Base-by-base conservation (phyloP, 2,113 vertebrate genomes). In the Psittacula cyanocephala region DNA sequence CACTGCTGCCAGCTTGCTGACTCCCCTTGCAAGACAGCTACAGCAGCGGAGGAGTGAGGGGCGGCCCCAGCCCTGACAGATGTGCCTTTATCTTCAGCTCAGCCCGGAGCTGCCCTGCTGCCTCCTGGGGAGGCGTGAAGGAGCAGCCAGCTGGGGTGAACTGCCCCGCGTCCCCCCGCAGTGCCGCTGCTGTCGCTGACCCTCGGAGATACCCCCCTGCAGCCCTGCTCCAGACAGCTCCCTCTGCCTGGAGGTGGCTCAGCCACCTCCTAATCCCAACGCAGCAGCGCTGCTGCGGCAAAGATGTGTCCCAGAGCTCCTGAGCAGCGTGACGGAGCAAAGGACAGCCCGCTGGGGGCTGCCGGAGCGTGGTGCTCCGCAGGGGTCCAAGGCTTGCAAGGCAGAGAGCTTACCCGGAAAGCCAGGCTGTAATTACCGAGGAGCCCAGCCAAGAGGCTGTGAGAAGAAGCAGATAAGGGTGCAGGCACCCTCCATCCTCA, bases 161-260 rank as follows among this genome's bases (percentile, higher is more conserved):
- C 0, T 2, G 53, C 80, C 80, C 6, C 0, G 23, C 1, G 1
- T 11, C 29, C 68, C 6, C 18, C n/a, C 5, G 0, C 63, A 0
- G 23, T 0, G 5, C 7, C 55, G 16, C 43, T 18, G 62, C 74
- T 4, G 68, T 5, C 22, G 0, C 53, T 11, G 14, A 4, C 17
- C 52, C 44, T 2, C 10, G 35, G 53, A 53, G 59, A 65, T 0
- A 20, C 28, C 37, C 17, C 7, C 16, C 70, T 1, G n/a, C 57
- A 72, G 76, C 35, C 20, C 31, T 1, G 44, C 27, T 9, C 63
- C 59, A 1, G 35, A 10, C 52, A 11, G 3, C 43, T 33, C 37
- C 55, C 16, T 41, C 24, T 35, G 57, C 57, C 33, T 6, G 57
- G 33, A 22, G 22, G 9, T 4, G 33, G 57, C 22, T 59, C 33